These are phyloP conservation scores for Orthonychiurus folsomi DNA, from an alignment of 2,888 invertebrate genomes.

Conservation along the genomic window DNA sequence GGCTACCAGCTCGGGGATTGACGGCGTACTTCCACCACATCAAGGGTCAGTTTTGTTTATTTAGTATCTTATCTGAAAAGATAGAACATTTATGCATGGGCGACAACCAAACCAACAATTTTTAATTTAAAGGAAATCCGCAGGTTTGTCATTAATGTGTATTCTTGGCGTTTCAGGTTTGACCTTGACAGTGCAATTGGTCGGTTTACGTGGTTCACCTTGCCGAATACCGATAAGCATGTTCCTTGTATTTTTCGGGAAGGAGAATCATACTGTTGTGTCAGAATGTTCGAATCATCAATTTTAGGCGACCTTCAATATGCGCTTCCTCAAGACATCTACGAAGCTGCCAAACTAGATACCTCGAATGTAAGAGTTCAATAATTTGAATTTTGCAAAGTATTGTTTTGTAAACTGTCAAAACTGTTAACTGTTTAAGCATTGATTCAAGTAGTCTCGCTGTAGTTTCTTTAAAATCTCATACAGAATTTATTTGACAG, in stretches of 20 bases:
- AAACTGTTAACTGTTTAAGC: constrained; percentile 27
- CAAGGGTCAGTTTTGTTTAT: constrained; percentile 10
- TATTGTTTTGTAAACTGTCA: no score
- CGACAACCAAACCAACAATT: no score
- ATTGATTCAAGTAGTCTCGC: not conserved
- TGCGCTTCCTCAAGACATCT: constrained; percentile 34
- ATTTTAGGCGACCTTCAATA: constrained; percentile 44
- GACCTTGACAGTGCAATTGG: constrained; percentile 36
- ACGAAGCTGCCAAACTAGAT: constrained; percentile 26
- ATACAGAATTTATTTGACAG: constrained; percentile 41
- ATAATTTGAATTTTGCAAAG: no score
- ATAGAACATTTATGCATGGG: not conserved
- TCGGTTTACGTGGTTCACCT: constrained; percentile 31
- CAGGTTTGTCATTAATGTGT: no score
- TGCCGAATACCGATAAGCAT: constrained; percentile 41
- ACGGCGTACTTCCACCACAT: constrained; percentile 8
- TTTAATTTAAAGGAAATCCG: no score
- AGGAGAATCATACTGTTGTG: constrained; percentile 81
- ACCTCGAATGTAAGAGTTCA: no score
- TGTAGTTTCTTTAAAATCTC: constrained; percentile 18
- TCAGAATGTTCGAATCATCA: constrained; percentile 85
- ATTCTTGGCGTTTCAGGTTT: constrained; percentile 27
- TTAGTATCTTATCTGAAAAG: not conserved
- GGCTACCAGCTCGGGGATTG: not conserved
- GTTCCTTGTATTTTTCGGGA: constrained; percentile 79